Base-by-base conservation (phyloP, 2,888 invertebrate species). In the Amphipyra berbera region DNA sequence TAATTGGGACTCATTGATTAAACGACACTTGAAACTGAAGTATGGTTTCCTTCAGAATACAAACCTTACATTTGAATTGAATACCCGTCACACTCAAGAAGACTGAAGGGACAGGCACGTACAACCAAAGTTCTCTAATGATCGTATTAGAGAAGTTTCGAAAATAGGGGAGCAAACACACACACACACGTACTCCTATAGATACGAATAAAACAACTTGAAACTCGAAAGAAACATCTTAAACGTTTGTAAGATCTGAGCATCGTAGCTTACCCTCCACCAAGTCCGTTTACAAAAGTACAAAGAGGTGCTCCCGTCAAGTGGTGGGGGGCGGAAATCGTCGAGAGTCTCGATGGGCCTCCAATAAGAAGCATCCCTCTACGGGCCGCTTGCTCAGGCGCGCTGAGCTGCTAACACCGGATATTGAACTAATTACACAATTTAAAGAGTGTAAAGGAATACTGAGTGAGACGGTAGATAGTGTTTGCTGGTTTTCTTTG, bases 291-390 rank as follows among this genome's bases (percentile, higher is more conserved):
- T 80, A 82, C 79, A 79, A 77, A 64, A 54, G 60, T 53, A 58
- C 45, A 77, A 62, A 56, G 72, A 83, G 83, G 82, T 77, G 71
- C 80, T 84, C 67, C 48, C 57, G 41, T 76, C 61, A 63, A 84
- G 84, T 73, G 79, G 63, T 63, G 77, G 69, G 74, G 73, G 76
- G 73, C 69, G 74, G 67, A 70, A 81, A 79, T 81, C 45, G 57
- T 78, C 61, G 60, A 78, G 72, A 80, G 69, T 68, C 68, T 85
- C 81, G 82, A 87, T 82, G 79, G 81, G 77, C 65, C 77, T 79
- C 67, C 73, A 78, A 73, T 76, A 50, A 54, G 54, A 37, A n/a
- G 14, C 41, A 40, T 40, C 38, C 9, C 52, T 59, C 46, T 6
- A 13, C 73, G 67, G 49, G 57, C 41, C 38, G 46, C 45, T n/a